Evolutionary conservation across 2,113 vertebrate genomes (phyloP).

Genomic region (Corythoichthys haematopterus): DNA sequence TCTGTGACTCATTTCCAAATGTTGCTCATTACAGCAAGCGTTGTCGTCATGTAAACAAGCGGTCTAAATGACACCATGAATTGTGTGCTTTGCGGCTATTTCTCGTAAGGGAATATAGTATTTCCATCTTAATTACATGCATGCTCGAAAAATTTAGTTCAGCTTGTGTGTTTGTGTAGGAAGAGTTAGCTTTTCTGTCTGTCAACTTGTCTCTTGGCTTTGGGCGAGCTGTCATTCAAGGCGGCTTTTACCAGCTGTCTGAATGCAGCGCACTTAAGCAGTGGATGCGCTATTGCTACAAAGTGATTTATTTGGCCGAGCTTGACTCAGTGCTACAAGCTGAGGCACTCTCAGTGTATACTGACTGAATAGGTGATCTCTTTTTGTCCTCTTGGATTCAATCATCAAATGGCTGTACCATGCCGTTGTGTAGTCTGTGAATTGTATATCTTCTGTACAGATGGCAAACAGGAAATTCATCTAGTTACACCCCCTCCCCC

Average conservation of each 20-base stretch:
- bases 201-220: constrained; percentile 53
- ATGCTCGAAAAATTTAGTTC: constrained; percentile 24
- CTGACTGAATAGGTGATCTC: constrained; percentile 42
- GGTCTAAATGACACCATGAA: too few species aligned
- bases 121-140: constrained; percentile 22
- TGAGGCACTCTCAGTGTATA: constrained; percentile 16
- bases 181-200: constrained; percentile 45
- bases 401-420: constrained; percentile 20
- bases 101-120: constrained; percentile 25
- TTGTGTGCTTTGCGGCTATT: not conserved
- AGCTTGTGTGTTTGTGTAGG: constrained; percentile 21
- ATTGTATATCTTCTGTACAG: not conserved
- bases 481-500: not conserved
- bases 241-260: constrained; percentile 26
- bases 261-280: constrained; percentile 41
- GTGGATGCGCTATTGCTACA: constrained; percentile 41
- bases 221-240: constrained; percentile 52
- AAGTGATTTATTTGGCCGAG: constrained; percentile 30
- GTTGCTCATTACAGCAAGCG: not conserved
- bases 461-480: constrained; percentile 9
- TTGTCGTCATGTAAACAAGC: too few species aligned
- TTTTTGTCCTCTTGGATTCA: constrained; percentile 23
- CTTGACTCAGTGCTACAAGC: not conserved
- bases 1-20: constrained; percentile 10
- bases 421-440: constrained; percentile 19